Conservation (phyloP, 2,888 invertebrate genomes). For the Lithodes maja region DNA sequence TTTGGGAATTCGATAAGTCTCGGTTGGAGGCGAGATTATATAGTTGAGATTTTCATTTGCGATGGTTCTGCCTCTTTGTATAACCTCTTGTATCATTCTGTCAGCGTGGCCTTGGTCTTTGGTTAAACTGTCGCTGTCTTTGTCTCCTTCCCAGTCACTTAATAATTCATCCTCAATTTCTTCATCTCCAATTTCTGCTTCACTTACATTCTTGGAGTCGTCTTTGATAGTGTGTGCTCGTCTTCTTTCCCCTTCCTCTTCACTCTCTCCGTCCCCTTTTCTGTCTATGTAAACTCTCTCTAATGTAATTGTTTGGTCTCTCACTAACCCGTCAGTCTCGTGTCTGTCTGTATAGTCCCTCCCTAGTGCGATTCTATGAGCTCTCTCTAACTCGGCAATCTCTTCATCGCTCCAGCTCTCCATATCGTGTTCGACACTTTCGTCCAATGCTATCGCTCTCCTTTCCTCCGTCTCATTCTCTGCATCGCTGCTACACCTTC, state of each 20-base stretch:
- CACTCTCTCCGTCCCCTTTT: background rate
- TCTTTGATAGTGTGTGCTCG: background rate
- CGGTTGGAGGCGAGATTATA: background rate
- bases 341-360: no score
- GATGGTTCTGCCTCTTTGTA: background rate
- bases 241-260: background rate
- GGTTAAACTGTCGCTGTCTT: background rate
- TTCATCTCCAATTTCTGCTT: background rate
- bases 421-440: no score
- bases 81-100: background rate
- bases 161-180: background rate
- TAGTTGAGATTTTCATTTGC: background rate
- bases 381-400: no score
- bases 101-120: background rate
- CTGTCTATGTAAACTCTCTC: background rate
- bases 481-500: no score
- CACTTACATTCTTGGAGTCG: background rate
- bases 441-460: no score
- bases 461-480: no score
- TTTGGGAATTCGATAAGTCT: slow-evolving; percentile 12
- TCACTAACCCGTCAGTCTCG: no score
- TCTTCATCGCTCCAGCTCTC: no score
- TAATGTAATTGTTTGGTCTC: no score
- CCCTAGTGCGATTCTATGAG: no score
- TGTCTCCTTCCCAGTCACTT: background rate